phyloP scores from a whole-genome alignment of 2,888 invertebrate species.

The Maniola hyperantus region DNA sequence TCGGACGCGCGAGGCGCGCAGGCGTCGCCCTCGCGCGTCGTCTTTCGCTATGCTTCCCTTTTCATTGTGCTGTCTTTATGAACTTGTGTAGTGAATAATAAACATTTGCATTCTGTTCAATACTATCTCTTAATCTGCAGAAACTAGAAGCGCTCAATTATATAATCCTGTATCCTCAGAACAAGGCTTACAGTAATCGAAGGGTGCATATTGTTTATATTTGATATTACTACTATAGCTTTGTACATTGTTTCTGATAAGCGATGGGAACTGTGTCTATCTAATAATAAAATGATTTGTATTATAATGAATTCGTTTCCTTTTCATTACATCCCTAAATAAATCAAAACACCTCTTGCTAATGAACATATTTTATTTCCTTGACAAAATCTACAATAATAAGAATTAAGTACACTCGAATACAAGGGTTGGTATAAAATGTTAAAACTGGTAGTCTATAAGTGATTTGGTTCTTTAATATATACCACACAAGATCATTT shows the following conservation, averaged over 20 bases:
- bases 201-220: slow-evolving; percentile 83
- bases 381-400: slow-evolving; percentile 80
- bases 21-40: slow-evolving; percentile 38
- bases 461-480: slow-evolving; percentile 77
- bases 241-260: slow-evolving; percentile 88
- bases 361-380: slow-evolving; percentile 80
- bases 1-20: slow-evolving; percentile 45
- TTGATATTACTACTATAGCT: slow-evolving; percentile 85
- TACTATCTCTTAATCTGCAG: slow-evolving; percentile 74
- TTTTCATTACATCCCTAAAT: slow-evolving; percentile 35
- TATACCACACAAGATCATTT: slow-evolving; percentile 66
- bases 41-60: slow-evolving; percentile 76
- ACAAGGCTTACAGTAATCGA: slow-evolving; percentile 81
- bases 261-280: slow-evolving; percentile 88
- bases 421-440: slow-evolving; percentile 82
- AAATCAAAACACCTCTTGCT: slow-evolving; percentile 60
- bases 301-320: slow-evolving; percentile 77
- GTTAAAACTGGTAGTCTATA: slow-evolving; percentile 75
- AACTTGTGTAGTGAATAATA: slow-evolving; percentile 77
- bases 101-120: slow-evolving; percentile 79
- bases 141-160: slow-evolving; percentile 81
- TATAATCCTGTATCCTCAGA: slow-evolving; percentile 76
- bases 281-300: slow-evolving; percentile 88
- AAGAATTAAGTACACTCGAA: slow-evolving; percentile 81
- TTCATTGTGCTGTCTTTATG: slow-evolving; percentile 76